A percentile compares a stretch with the other conserved stretches of the same genome.
phyloP scores from a whole-genome alignment of 2,888 invertebrate genomes.

The Andrena marginata region DNA sequence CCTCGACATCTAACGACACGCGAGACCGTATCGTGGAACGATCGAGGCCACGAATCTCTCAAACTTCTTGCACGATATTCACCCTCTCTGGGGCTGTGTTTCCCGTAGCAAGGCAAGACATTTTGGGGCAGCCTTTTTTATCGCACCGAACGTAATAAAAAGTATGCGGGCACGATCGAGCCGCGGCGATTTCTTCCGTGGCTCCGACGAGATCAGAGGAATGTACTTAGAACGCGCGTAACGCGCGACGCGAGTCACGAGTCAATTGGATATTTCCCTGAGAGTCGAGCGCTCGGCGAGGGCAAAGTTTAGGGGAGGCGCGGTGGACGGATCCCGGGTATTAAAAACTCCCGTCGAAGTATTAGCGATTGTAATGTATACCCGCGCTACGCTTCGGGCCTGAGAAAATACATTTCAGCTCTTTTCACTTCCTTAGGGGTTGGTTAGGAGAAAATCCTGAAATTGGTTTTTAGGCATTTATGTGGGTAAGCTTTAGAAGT shows the following conservation, averaged over 20 bases:
- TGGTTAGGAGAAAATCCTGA: too few relatives aligned
- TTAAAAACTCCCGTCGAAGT: background rate
- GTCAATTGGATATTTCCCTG: slow-evolving; percentile 80
- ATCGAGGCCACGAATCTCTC: slow-evolving; percentile 27
- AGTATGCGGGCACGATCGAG: background rate
- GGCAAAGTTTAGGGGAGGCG: background rate
- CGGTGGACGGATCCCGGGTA: background rate
- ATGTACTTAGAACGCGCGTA: slow-evolving; percentile 71
- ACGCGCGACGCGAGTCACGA: slow-evolving; percentile 69
- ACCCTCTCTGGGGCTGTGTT: background rate
- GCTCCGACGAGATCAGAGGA: slow-evolving; percentile 72
- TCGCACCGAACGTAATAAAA: too few relatives aligned
- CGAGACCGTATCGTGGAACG: slow-evolving; percentile 21
- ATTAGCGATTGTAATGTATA: too few relatives aligned
- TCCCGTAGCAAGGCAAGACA: background rate
- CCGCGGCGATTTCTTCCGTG: slow-evolving; percentile 49
- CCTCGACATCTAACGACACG: slow-evolving; percentile 16
- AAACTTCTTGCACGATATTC: slow-evolving; percentile 4
- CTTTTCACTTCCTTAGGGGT: too few relatives aligned
- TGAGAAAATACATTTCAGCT: too few relatives aligned
- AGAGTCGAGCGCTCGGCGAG: background rate
- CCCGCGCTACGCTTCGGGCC: too few relatives aligned
- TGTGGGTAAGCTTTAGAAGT: too few relatives aligned
- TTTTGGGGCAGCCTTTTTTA: slow-evolving; percentile 14
- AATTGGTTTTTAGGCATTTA: too few relatives aligned